Percentiles rank a stretch among this genome's conserved stretches.
Conservation (phyloP, 2,888 invertebrate species). For the Mylabris sibirica region DNA sequence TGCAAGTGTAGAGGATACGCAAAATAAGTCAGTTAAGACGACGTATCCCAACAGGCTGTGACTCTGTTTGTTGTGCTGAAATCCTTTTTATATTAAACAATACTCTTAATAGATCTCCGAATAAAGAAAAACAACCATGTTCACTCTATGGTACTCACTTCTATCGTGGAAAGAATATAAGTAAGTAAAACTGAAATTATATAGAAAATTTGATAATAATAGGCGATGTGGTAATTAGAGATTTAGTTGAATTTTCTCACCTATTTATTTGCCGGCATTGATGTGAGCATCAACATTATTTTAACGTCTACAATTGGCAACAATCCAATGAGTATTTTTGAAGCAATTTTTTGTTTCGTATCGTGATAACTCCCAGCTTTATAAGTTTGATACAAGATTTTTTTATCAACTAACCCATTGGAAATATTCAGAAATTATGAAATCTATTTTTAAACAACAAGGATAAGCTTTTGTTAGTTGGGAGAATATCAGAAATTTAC, state of each 20-base stretch:
- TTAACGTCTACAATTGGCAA: conserved; percentile 23
- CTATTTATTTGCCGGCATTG: conserved; percentile 27
- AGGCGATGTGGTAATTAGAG: not conserved
- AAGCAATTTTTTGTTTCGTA: not conserved
- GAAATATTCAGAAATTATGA: not conserved
- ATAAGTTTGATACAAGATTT: not conserved
- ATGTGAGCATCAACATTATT: conserved; percentile 13
- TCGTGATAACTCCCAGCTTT: not conserved
- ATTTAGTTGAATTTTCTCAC: not conserved
- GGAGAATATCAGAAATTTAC: not conserved
- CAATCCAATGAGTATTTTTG: conserved; percentile 30
- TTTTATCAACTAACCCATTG: not conserved
- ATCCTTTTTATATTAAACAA: conserved; percentile 28
- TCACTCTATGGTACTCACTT: conserved; percentile 60
- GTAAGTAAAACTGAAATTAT: conserved; percentile 50
- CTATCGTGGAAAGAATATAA: conserved; percentile 59
- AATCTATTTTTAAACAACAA: not conserved
- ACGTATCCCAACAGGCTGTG: conserved; percentile 44
- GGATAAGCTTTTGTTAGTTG: not conserved
- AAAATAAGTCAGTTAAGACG: conserved; percentile 50
- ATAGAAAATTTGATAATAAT: not conserved
- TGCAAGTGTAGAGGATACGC: conserved; percentile 31
- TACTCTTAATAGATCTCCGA: conserved; percentile 3
- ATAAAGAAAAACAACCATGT: conserved; percentile 46
- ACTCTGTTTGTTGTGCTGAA: conserved; percentile 38